Evolutionary conservation across 2,888 invertebrate genomes (phyloP).

Genomic region (Ennomos fuscantarius): DNA sequence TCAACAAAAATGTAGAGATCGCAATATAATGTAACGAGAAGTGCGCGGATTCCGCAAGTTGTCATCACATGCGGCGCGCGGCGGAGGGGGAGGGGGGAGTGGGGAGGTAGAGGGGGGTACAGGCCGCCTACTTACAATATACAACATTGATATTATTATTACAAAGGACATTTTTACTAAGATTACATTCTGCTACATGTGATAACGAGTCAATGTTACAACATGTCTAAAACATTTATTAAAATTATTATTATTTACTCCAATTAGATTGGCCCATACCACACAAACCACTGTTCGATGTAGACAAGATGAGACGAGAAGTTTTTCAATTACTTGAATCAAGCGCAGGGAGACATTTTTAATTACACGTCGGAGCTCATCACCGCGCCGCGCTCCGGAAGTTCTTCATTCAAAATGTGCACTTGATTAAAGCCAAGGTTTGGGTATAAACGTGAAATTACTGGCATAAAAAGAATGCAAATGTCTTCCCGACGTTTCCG

Average conservation of each 20-base stretch:
- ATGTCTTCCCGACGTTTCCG: conserved; percentile 9
- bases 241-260: too few species aligned
- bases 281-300: too few species aligned
- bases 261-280: too few species aligned
- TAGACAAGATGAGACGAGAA: background rate
- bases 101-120: too few species aligned
- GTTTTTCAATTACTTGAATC: conserved; percentile 1
- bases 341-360: background rate
- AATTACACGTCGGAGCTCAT: conserved; percentile 3
- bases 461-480: background rate
- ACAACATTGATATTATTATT: too few species aligned
- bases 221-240: too few species aligned
- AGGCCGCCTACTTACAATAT: too few species aligned
- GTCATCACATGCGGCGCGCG: background rate
- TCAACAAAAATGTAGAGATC: background rate
- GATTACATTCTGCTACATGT: too few species aligned
- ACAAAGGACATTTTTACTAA: too few species aligned
- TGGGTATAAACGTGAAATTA: background rate
- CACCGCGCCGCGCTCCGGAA: conserved; percentile 6
- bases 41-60: conserved; percentile 3
- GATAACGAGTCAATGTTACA: too few species aligned
- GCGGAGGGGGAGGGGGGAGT: too few species aligned
- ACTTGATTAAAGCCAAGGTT: conserved; percentile 9
- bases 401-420: conserved; percentile 11
- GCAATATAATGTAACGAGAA: background rate